These are phyloP conservation scores for Onthophagus sagittarius DNA, from an alignment of 2,888 invertebrate species.

Conservation along the genomic window DNA sequence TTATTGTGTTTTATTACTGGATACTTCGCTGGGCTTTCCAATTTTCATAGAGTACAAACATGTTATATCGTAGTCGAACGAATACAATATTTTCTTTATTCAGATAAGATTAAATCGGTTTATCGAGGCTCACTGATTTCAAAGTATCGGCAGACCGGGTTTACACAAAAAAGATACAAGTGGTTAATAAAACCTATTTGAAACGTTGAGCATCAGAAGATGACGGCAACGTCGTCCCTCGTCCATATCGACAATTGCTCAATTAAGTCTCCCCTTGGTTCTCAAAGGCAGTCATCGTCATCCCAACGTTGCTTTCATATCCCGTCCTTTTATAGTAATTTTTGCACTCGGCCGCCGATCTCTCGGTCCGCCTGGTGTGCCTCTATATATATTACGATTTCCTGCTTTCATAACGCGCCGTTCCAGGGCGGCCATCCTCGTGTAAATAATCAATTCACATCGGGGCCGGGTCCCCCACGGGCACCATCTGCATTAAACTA, in stretches of 20 bases:
- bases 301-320: not conserved
- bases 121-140: not conserved
- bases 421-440: not conserved
- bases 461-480: slow-evolving; percentile 3
- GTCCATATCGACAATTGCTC: not conserved
- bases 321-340: not conserved
- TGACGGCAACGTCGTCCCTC: not conserved
- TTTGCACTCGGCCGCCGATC: not conserved
- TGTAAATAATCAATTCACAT: slow-evolving; percentile 7
- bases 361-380: not conserved
- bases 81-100: too few species aligned
- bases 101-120: too few species aligned
- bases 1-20: too few species aligned
- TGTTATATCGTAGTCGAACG: too few species aligned
- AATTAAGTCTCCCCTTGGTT: not conserved
- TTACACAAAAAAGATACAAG: not conserved
- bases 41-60: too few species aligned
- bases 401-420: slow-evolving; percentile 1
- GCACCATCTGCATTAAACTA: slow-evolving; percentile 13
- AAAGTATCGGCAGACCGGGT: not conserved
- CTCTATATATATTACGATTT: slow-evolving; percentile 4
- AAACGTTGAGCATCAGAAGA: not conserved
- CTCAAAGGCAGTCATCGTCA: not conserved
- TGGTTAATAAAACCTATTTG: not conserved
- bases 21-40: too few species aligned